Conservation (phyloP, 1,140 invertebrate species). For the Eubasilissa regina region DNA sequence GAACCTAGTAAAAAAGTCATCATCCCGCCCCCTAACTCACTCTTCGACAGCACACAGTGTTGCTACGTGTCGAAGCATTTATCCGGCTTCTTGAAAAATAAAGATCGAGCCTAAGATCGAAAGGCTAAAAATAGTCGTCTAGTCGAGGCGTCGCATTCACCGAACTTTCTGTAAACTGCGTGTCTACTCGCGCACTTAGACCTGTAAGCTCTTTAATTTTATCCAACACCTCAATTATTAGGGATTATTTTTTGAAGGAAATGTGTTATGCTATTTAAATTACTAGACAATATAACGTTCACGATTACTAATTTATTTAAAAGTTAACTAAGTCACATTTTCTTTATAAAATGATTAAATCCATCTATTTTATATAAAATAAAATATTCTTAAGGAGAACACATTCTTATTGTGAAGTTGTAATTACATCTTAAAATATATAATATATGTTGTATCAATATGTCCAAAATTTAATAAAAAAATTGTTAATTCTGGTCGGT, state of each 20-base stretch:
- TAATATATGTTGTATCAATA: no score
- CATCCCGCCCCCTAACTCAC: not conserved
- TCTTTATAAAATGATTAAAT: no score
- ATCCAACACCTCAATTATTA: not conserved
- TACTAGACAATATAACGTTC: not conserved
- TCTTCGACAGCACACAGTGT: not conserved
- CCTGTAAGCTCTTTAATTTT: not conserved
- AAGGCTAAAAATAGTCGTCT: slow-evolving; percentile 6
- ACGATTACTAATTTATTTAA: not conserved
- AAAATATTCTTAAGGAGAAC: no score
- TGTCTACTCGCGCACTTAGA: not conserved
- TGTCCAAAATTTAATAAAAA: no score
- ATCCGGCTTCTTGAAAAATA: not conserved
- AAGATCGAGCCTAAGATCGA: not conserved
- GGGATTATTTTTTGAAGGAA: slow-evolving; percentile 5
- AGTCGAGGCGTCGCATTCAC: not conserved
- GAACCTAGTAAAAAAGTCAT: not conserved
- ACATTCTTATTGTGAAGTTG: no score
- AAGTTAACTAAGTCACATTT: not conserved
- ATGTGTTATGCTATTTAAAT: not conserved
- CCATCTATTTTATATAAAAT: no score
- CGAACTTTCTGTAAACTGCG: not conserved
- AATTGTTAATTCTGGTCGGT: no score
- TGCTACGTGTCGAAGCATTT: not conserved
- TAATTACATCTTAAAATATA: no score